These are phyloP conservation scores for Agapetus fuscipes DNA, from an alignment of 2,888 invertebrate genomes.

Conservation along the genomic window DNA sequence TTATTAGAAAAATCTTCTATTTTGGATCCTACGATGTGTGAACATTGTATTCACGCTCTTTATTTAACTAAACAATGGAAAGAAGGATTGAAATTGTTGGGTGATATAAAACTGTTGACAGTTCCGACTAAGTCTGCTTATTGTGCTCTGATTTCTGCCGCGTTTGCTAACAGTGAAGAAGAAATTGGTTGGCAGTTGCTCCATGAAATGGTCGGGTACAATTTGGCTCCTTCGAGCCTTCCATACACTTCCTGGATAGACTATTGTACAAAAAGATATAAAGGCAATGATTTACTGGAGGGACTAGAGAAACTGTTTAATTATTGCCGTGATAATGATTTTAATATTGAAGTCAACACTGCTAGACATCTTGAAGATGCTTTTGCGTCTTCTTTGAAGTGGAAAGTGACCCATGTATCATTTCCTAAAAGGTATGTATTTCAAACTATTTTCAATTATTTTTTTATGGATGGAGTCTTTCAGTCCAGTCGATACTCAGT, in stretches of 20 bases:
- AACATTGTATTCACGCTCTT: conserved; percentile 51
- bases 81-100: conserved; percentile 48
- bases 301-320: conserved; percentile 48
- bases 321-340: conserved; percentile 44
- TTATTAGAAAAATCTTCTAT: conserved; percentile 45
- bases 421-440: conserved; percentile 26
- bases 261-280: conserved; percentile 28
- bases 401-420: conserved; percentile 26
- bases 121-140: conserved; percentile 41
- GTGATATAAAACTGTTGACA: conserved; percentile 44
- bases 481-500: too few relatives aligned
- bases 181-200: conserved; percentile 52
- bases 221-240: conserved; percentile 35
- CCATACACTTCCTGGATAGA: conserved; percentile 47
- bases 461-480: too few relatives aligned
- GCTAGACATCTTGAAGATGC: conserved; percentile 29
- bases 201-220: conserved; percentile 39
- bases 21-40: conserved; percentile 51
- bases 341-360: conserved; percentile 24
- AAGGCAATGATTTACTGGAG: conserved; percentile 20
- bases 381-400: conserved; percentile 24
- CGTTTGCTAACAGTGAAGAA: conserved; percentile 48
- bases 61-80: conserved; percentile 56
- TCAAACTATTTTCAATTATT: conserved; percentile 5
- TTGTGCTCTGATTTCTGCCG: conserved; percentile 44